These are phyloP conservation scores for Cydia splendana DNA, from an alignment of 1,140 invertebrate species.

Conservation along the genomic window DNA sequence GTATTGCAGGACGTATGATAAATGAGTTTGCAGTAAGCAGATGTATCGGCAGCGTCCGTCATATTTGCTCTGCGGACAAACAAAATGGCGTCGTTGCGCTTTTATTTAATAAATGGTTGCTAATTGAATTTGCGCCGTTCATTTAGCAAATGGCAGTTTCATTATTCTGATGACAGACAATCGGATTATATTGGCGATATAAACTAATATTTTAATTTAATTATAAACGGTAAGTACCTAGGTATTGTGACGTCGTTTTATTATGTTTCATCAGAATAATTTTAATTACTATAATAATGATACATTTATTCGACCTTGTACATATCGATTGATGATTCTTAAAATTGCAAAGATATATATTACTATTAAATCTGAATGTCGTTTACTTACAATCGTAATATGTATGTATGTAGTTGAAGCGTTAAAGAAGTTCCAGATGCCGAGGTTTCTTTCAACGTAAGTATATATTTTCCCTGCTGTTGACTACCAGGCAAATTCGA, in stretches of 20 bases:
- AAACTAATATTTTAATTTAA: slow-evolving; percentile 13
- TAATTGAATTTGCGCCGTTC: slow-evolving; percentile 9
- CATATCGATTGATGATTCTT: too few species aligned
- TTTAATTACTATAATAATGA: too few species aligned
- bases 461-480: too few species aligned
- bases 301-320: too few species aligned
- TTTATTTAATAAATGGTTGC: not conserved
- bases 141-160: slow-evolving; percentile 8
- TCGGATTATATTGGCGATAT: not conserved
- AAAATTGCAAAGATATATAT: too few species aligned
- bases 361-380: too few species aligned
- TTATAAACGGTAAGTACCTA: not conserved
- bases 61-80: not conserved
- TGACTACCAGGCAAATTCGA: too few species aligned
- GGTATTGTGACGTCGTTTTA: not conserved
- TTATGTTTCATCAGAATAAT: not conserved
- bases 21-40: slow-evolving; percentile 21
- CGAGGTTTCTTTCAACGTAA: too few species aligned
- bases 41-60: slow-evolving; percentile 12
- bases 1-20: not conserved
- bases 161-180: not conserved
- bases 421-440: too few species aligned
- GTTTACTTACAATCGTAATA: too few species aligned
- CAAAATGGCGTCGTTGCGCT: not conserved
- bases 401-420: too few species aligned